Percentiles rank a stretch among this genome's conserved stretches.
These are phyloP conservation scores for Puffinus mauretanicus DNA, from an alignment of 2,113 vertebrate genomes.

Conservation along the genomic window DNA sequence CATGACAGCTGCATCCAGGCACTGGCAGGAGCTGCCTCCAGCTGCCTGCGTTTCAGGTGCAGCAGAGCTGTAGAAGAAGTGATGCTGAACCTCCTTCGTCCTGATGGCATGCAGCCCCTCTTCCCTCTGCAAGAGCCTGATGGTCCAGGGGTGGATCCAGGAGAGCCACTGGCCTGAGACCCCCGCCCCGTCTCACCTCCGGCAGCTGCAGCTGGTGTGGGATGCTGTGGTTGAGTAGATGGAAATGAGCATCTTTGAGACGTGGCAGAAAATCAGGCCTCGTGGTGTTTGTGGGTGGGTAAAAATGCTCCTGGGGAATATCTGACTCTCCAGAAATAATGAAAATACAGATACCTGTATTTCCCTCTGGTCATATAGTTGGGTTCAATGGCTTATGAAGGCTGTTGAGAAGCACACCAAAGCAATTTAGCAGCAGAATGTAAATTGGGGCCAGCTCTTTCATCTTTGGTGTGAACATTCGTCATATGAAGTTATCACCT, in stretches of 20 bases:
- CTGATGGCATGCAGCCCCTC: background rate
- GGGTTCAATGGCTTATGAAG: background rate
- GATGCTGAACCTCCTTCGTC: background rate
- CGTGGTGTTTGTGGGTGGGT: background rate
- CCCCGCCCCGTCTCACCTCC: fast-evolving
- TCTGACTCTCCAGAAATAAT: background rate
- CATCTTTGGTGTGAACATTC: background rate
- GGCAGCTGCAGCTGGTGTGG: background rate
- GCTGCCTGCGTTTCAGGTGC: background rate
- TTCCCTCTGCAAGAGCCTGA: background rate
- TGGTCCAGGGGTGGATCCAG: background rate
- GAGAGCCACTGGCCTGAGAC: background rate
- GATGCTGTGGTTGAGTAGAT: background rate
- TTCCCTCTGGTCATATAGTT: background rate
- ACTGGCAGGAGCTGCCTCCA: background rate
- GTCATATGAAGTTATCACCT: fast-evolving
- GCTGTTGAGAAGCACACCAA: background rate
- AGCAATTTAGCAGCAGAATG: background rate
- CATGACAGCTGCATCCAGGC: background rate
- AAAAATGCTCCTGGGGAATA: background rate
- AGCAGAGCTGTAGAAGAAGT: background rate
- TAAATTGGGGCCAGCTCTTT: background rate
- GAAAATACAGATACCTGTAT: background rate
- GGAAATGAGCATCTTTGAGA: background rate
- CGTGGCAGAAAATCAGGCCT: background rate